Percentiles rank a stretch among this genome's conserved stretches.
Conservation (phyloP, 2,888 invertebrate species). For the Rhingia campestris region DNA sequence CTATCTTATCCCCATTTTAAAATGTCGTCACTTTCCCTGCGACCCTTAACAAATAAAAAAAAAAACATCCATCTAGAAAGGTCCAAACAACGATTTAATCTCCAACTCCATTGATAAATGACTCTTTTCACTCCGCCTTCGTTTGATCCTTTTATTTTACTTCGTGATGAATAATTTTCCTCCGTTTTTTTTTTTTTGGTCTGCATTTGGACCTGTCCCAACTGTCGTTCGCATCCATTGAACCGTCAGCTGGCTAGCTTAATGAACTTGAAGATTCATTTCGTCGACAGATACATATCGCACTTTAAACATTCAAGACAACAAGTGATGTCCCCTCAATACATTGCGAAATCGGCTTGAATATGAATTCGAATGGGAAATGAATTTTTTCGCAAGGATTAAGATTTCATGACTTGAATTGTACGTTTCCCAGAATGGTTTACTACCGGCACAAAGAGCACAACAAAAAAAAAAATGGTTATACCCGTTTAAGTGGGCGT, state of each 20-base stretch:
- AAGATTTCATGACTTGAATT: slow-evolving; percentile 67
- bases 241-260: slow-evolving; percentile 44
- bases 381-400: slow-evolving; percentile 54
- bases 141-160: slow-evolving; percentile 17
- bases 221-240: slow-evolving; percentile 44
- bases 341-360: slow-evolving; percentile 30
- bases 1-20: too few species aligned
- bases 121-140: slow-evolving; percentile 17
- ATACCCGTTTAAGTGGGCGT: slow-evolving; percentile 32
- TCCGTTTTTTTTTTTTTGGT: background rate
- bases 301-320: slow-evolving; percentile 37
- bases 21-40: too few species aligned
- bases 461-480: background rate
- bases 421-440: slow-evolving; percentile 17
- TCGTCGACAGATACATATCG: slow-evolving; percentile 6
- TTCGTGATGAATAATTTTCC: background rate
- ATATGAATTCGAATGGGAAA: slow-evolving; percentile 19
- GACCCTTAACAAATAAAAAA: too few species aligned
- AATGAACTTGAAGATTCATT: slow-evolving; percentile 61
- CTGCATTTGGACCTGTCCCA: slow-evolving; percentile 12
- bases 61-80: background rate
- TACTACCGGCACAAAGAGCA: background rate
- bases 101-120: slow-evolving; percentile 48
- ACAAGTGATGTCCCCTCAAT: slow-evolving; percentile 53
- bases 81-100: slow-evolving; percentile 23